A percentile compares a stretch with the other conserved stretches of the same genome.
Evolutionary conservation across 2,113 vertebrate species (phyloP).

Genomic region (cattle (Bos taurus)): DNA sequence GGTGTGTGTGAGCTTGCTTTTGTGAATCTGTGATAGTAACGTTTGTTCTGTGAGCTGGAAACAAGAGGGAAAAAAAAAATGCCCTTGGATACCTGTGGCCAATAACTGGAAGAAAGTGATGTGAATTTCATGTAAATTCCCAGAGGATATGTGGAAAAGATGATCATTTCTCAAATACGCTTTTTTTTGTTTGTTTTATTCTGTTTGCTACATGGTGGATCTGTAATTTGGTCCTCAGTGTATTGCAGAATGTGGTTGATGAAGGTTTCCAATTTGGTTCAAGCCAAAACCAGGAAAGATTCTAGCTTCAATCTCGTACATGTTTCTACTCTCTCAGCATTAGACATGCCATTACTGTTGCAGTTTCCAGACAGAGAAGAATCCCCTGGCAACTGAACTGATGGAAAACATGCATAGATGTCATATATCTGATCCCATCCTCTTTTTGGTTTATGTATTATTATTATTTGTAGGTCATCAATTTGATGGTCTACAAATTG

Average conservation of each 20-base stretch:
- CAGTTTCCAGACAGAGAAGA: conserved; percentile 71
- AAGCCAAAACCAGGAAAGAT: conserved; percentile 76
- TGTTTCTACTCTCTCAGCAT: conserved; percentile 69
- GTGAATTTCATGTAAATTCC: conserved; percentile 74
- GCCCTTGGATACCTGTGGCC: conserved; percentile 77
- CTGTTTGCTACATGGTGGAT: conserved; percentile 62
- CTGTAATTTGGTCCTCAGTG: conserved; percentile 55
- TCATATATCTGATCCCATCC: conserved; percentile 71
- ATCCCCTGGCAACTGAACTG: conserved; percentile 69
- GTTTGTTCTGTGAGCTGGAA: conserved; percentile 83
- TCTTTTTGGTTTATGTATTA: conserved; percentile 77
- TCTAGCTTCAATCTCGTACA: conserved; percentile 63
- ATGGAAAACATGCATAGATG: conserved; percentile 71
- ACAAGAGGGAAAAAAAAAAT: conserved; percentile 51
- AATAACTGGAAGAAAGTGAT: conserved; percentile 86
- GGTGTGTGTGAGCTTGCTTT: conserved; percentile 80
- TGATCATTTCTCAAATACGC: conserved; percentile 51
- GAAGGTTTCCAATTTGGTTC: conserved; percentile 72
- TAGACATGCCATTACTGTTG: conserved; percentile 68
- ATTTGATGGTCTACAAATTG: conserved; percentile 73
- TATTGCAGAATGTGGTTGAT: conserved; percentile 59
- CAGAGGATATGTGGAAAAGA: conserved; percentile 65
- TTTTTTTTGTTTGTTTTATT: conserved; percentile 12
- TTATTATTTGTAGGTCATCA: conserved; percentile 83
- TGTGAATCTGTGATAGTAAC: conserved; percentile 81